These are phyloP conservation scores for Synergus umbraculus DNA, from an alignment of 2,888 invertebrate species.

Conservation along the genomic window DNA sequence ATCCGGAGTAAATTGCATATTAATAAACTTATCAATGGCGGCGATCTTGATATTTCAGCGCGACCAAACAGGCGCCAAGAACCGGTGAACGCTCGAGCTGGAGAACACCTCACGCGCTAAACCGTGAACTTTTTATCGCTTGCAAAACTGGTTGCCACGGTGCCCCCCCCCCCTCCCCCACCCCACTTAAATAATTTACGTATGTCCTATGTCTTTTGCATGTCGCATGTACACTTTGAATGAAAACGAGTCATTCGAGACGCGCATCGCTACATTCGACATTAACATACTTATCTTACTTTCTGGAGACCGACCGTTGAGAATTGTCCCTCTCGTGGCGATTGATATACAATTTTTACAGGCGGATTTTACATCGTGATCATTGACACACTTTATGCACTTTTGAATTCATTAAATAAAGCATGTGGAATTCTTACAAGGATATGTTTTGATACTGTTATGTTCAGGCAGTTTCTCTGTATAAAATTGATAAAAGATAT, in stretches of 20 bases:
- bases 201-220: background rate
- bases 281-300: conserved; percentile 56
- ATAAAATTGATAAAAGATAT: background rate
- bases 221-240: conserved; percentile 12
- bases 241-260: conserved; percentile 52
- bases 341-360: conserved; percentile 18
- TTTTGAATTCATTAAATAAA: conserved; percentile 6
- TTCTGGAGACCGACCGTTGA: conserved; percentile 40
- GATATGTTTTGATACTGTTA: conserved; percentile 32
- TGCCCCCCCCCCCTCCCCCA: conserved; percentile 35
- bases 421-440: background rate
- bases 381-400: background rate
- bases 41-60: conserved; percentile 64
- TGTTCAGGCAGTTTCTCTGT: background rate
- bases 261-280: conserved; percentile 48
- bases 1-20: conserved; percentile 61
- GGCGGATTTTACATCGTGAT: too few relatives aligned
- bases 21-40: conserved; percentile 63
- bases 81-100: conserved; percentile 44
- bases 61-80: conserved; percentile 57
- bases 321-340: conserved; percentile 26
- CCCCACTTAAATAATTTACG: conserved; percentile 24
- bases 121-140: conserved; percentile 55
- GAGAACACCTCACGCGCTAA: conserved; percentile 49
- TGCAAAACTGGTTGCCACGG: conserved; percentile 56